Percentiles rank a stretch among this genome's conserved stretches.
Conservation (phyloP, 1,140 invertebrate genomes). For the Drosophila auraria region DNA sequence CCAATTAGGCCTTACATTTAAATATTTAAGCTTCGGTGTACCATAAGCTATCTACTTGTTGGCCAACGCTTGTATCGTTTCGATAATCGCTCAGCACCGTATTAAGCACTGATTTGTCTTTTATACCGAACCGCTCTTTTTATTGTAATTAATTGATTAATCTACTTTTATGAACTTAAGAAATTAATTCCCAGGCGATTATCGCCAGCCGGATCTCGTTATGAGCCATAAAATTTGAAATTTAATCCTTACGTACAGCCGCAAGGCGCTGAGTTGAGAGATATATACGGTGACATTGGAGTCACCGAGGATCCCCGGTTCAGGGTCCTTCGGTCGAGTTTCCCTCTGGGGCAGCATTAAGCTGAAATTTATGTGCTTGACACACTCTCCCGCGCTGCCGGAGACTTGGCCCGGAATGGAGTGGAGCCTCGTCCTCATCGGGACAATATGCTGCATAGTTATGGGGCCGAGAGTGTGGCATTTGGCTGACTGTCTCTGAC, state of each 20-base stretch:
- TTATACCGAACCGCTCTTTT: not conserved
- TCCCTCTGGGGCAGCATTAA: conserved; percentile 32
- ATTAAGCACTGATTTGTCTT: not conserved
- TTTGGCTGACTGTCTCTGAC: conserved; percentile 44
- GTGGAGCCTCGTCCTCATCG: conserved; percentile 42
- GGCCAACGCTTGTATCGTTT: not conserved
- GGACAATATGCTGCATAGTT: conserved; percentile 74
- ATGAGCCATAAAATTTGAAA: conserved; percentile 67
- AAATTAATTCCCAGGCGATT: conserved; percentile 33
- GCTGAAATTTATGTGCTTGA: conserved; percentile 65
- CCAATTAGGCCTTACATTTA: no score
- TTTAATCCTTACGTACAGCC: conserved; percentile 52
- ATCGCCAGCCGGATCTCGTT: conserved; percentile 46
- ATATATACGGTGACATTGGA: not conserved
- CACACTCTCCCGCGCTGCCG: conserved; percentile 16
- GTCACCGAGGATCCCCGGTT: not conserved
- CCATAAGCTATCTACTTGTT: no score
- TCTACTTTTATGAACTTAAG: not conserved
- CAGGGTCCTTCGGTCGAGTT: conserved; percentile 6
- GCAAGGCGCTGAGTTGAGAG: conserved; percentile 9
- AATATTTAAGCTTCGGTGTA: no score
- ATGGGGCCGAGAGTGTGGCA: conserved; percentile 40
- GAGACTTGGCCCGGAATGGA: conserved; percentile 46
- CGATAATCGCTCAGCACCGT: not conserved
- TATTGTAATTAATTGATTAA: conserved; percentile 3